Conservation (phyloP, 2,888 invertebrate species). For the Dolichopus griseipennis region DNA sequence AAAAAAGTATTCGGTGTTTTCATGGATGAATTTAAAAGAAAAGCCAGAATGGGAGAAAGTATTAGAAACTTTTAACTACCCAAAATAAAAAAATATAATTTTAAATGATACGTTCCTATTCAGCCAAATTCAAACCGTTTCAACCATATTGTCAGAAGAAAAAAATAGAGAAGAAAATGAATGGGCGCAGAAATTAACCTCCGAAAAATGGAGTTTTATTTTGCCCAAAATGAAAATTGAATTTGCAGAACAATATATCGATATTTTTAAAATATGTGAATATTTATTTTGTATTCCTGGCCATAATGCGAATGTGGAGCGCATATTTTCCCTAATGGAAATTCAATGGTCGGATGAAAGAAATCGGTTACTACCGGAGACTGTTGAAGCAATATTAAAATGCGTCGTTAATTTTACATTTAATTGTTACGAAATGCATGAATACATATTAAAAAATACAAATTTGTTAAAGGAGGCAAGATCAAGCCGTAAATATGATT, state of each 20-base stretch:
- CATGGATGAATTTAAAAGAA: not conserved
- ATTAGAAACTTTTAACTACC: not conserved
- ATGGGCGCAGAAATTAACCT: not conserved
- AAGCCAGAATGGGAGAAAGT: not conserved
- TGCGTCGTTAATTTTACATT: no score
- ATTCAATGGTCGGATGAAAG: no score
- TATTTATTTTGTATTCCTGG: no score
- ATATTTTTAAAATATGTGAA: constrained; percentile 7
- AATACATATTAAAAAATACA: no score
- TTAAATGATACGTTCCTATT: constrained; percentile 4
- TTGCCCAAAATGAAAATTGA: not conserved
- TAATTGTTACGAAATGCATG: no score
- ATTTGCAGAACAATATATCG: not conserved
- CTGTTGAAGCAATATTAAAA: no score
- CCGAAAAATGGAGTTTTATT: constrained; percentile 5
- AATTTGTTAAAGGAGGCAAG: no score
- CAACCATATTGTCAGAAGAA: not conserved
- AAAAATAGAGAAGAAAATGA: constrained; percentile 5
- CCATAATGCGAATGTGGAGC: no score
- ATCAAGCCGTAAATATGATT: no score
- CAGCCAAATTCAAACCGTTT: not conserved
- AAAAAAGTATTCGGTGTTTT: not conserved
- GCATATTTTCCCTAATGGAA: no score
- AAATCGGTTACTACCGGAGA: no score
- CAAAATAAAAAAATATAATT: not conserved